Percentiles rank a stretch among this genome's conserved stretches.
Evolutionary conservation across 2,113 vertebrate species (phyloP).

Genomic region (Chaetops frenatus): DNA sequence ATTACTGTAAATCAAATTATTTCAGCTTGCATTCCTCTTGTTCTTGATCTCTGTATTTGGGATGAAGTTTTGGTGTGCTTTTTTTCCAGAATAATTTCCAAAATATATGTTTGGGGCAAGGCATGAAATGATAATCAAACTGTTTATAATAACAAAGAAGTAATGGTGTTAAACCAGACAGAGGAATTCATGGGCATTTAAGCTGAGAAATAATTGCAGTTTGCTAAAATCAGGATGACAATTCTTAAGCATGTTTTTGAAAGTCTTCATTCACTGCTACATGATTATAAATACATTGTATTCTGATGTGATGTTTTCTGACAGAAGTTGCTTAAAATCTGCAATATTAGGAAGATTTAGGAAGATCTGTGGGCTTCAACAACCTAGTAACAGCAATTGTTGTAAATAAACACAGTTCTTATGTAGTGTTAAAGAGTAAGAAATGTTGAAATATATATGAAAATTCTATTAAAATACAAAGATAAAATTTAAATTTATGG

Average conservation of each 20-base stretch:
- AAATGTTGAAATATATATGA: background rate
- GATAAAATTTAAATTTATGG: background rate
- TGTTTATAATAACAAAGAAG: background rate
- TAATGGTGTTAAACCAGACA: background rate
- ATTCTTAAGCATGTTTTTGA: background rate
- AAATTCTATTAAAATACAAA: background rate
- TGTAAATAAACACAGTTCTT: background rate
- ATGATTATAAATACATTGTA: background rate
- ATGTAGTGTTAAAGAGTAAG: background rate
- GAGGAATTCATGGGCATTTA: background rate
- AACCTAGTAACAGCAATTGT: background rate
- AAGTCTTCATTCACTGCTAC: background rate
- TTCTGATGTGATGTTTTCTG: background rate
- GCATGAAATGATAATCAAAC: background rate
- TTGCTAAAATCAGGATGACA: background rate
- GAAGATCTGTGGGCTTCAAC: background rate
- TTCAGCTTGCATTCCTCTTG: slow-evolving; percentile 1
- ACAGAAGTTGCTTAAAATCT: background rate
- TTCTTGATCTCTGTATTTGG: background rate
- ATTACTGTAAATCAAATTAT: slow-evolving; percentile 17
- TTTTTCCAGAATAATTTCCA: background rate
- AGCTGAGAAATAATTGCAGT: background rate
- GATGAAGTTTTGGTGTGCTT: background rate
- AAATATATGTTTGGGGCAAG: background rate
- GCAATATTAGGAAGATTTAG: background rate